A percentile compares a stretch with the other conserved stretches of the same genome.
These are phyloP conservation scores for Tympanuchus pallidicinctus DNA, from an alignment of 2,113 vertebrate genomes.

Conservation along the genomic window DNA sequence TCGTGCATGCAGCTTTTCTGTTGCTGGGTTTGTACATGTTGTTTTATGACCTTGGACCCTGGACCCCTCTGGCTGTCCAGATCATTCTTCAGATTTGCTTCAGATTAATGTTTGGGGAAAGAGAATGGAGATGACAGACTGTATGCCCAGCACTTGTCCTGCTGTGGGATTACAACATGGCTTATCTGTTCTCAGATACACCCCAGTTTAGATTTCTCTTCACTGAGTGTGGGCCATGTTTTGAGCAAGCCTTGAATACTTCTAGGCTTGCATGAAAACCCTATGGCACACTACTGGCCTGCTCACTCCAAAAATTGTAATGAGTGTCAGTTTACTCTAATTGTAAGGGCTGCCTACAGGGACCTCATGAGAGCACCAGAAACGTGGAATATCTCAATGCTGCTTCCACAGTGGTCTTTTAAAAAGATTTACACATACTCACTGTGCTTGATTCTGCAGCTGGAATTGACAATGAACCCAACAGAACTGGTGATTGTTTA, in stretches of 20 bases:
- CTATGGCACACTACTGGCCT: neutral
- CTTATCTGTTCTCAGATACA: neutral
- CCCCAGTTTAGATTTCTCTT: neutral
- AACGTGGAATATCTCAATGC: neutral
- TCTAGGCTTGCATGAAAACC: neutral
- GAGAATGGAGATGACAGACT: neutral
- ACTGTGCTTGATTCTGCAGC: neutral
- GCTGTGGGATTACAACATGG: neutral
- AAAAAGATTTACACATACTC: neutral
- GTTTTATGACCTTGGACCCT: neutral
- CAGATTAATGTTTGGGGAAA: neutral
- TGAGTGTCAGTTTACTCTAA: neutral
- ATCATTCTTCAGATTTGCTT: neutral
- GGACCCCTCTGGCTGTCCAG: neutral
- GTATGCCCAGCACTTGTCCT: neutral
- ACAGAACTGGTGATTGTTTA: neutral
- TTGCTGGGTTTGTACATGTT: neutral
- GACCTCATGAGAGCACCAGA: neutral
- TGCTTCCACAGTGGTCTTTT: neutral
- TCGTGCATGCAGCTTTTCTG: neutral
- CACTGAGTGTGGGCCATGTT: rapidly evolving
- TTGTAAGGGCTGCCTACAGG: neutral
- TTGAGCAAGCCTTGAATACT: neutral
- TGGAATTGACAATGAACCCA: neutral
- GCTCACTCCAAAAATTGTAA: neutral